Base-by-base conservation (phyloP, 2,888 invertebrate species). In the Tenthredo notha region DNA sequence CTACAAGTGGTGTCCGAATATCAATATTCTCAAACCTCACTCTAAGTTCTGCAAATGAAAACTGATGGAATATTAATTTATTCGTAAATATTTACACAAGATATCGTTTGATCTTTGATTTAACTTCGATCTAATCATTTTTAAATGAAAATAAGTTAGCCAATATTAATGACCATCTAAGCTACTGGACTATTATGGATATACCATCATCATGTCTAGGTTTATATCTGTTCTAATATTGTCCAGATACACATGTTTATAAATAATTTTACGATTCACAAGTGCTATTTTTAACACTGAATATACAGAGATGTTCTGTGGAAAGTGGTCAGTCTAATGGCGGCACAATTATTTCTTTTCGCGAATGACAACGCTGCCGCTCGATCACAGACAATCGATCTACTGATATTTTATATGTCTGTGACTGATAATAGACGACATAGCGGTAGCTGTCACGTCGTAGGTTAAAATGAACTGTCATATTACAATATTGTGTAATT, bases 211-310 rank as follows among this genome's bases (percentile, higher is more conserved):
- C 5, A 18, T 18, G 12, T 12, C 5, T 18, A 67, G n/a, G 33
- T 29, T 67, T 33, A 67, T 67, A 70, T 65, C 65, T 25, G 4
- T 29, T 65, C 65, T 65, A 65, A 29, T 5, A 10, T 65, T 29
- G 25, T 65, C 18, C n/a, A 65, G 12, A 25, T 65, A 65, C 12
- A 65, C 29, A 2, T 25, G n/a, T 21, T 18, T 70, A 70, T 70
- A 70, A 70, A 70, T 70, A 70, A 70, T 70, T 70, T 29, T 25
- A 70, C 70, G 70, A 7, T 70, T 70, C 70, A 70, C 70, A 6
- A 70, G 33, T 70, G 29, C 33, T 70, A 70, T 70, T 70, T 70
- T 33, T 70, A 70, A 7, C 50, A n/a, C 50, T 50, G 50, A n/a
- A 50, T 50, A 50, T n/a, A n/a, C n/a, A n/a, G n/a, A n/a, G n/a